Percentiles rank a stretch among this genome's conserved stretches.
Conservation (phyloP, 2,113 vertebrate genomes). For the Gila orcuttii region DNA sequence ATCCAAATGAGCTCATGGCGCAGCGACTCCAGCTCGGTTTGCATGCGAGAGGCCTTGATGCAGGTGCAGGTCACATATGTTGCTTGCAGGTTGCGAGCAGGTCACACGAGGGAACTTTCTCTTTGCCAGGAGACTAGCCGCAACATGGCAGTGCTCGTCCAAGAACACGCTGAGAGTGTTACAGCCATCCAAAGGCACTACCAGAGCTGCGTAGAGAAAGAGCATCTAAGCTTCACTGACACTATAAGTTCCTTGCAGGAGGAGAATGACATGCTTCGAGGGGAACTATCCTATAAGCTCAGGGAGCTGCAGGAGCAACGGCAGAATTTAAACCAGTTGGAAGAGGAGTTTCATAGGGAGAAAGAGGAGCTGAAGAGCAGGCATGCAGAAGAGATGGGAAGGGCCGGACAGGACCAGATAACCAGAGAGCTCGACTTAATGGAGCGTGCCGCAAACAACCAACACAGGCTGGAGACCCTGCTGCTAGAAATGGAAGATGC, state of each 20-base stretch:
- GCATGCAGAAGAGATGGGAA: conserved; percentile 79
- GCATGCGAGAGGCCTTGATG: conserved; percentile 88
- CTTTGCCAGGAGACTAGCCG: conserved; percentile 80
- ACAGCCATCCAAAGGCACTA: conserved; percentile 81
- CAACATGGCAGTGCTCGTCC: conserved; percentile 77
- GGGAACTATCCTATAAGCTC: conserved; percentile 77
- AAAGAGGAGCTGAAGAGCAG: conserved; percentile 75
- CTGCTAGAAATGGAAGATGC: conserved; percentile 80
- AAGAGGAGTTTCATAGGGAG: conserved; percentile 74
- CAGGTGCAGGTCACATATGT: conserved; percentile 92
- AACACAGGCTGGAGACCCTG: conserved; percentile 77
- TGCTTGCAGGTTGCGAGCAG: conserved; percentile 82
- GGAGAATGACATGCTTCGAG: conserved; percentile 83
- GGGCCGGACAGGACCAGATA: conserved; percentile 73
- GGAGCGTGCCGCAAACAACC: conserved; percentile 75
- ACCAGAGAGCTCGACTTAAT: conserved; percentile 78
- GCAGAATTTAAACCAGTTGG: conserved; percentile 75
- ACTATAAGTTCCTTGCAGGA: conserved; percentile 76
- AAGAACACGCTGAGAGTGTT: conserved; percentile 78
- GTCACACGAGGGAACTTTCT: conserved; percentile 81
- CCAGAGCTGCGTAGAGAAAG: conserved; percentile 80
- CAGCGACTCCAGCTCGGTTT: conserved; percentile 74
- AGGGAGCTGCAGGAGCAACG: conserved; percentile 75
- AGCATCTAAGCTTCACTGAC: conserved; percentile 79
- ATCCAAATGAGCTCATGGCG: conserved; percentile 73